These are phyloP conservation scores for Lontra canadensis DNA, from an alignment of 2,113 vertebrate species.

Conservation along the genomic window DNA sequence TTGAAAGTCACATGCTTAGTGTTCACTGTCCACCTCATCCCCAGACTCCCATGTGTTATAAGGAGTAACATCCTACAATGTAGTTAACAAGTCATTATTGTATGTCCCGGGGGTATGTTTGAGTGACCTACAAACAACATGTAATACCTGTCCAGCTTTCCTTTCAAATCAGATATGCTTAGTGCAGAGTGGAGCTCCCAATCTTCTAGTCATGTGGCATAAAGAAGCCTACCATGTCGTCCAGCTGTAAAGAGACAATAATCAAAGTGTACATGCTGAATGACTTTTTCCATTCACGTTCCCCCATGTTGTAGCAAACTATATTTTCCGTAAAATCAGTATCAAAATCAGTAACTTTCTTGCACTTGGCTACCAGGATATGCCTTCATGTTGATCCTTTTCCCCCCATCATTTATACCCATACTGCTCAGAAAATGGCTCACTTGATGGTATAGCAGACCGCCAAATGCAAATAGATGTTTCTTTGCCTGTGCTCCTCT, in stretches of 20 bases:
- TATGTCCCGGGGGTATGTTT: conserved; percentile 20
- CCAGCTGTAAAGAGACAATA: not conserved
- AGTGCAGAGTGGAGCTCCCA: not conserved
- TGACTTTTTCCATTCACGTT: not conserved
- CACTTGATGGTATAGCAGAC: not conserved
- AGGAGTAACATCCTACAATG: not conserved
- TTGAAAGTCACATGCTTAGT: not conserved
- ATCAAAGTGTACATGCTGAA: not conserved
- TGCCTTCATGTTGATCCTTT: not conserved
- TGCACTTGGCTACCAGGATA: not conserved
- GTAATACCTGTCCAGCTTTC: not conserved
- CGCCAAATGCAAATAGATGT: not conserved
- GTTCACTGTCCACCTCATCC: accelerated
- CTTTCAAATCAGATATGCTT: not conserved
- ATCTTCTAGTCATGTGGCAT: not conserved
- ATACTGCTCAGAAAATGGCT: not conserved
- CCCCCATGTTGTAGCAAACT: not conserved
- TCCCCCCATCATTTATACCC: not conserved
- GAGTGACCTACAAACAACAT: not conserved
- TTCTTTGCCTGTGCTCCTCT: not conserved
- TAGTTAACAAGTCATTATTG: not conserved
- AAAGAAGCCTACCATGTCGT: not conserved
- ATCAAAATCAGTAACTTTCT: not conserved
- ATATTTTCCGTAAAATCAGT: not conserved
- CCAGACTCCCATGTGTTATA: not conserved